phyloP scores from a whole-genome alignment of 2,888 invertebrate genomes.

The Ectobius pallidus region DNA sequence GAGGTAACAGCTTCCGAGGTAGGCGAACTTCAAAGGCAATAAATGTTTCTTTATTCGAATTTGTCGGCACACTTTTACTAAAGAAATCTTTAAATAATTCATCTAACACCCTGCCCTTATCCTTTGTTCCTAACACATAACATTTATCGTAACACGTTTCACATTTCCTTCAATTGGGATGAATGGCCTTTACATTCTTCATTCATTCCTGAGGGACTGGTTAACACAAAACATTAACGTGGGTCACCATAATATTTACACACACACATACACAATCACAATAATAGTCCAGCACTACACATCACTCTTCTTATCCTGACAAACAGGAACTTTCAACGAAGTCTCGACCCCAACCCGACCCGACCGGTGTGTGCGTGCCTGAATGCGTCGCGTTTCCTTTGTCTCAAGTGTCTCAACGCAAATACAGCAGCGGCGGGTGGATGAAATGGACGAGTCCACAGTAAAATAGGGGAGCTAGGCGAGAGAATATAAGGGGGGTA shows the following conservation, averaged over 20 bases:
- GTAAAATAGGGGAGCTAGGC: conserved; percentile 29
- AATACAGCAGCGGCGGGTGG: conserved; percentile 41
- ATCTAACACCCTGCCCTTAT: too few relatives aligned
- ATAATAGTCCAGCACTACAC: neutral
- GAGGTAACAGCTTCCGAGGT: too few relatives aligned
- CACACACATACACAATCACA: conserved; percentile 3
- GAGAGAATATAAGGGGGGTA: too few relatives aligned
- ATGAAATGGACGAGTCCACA: conserved; percentile 40
- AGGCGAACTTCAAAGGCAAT: too few relatives aligned
- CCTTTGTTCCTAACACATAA: too few relatives aligned
- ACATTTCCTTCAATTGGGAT: too few relatives aligned
- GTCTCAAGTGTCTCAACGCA: conserved; percentile 30
- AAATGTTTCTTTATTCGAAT: too few relatives aligned
- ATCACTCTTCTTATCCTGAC: neutral
- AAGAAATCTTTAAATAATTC: too few relatives aligned
- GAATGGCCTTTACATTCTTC: too few relatives aligned
- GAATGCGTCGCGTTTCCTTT: conserved; percentile 30
- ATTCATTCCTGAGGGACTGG: neutral
- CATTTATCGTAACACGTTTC: too few relatives aligned
- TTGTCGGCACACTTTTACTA: too few relatives aligned
- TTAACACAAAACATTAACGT: conserved; percentile 2
- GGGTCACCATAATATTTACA: conserved; percentile 4
- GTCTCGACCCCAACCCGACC: conserved; percentile 28
- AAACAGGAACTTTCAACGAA: conserved; percentile 8
- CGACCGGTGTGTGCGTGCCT: conserved; percentile 20